Conservation (phyloP, 2,113 vertebrate genomes). For the Laticauda colubrina region DNA sequence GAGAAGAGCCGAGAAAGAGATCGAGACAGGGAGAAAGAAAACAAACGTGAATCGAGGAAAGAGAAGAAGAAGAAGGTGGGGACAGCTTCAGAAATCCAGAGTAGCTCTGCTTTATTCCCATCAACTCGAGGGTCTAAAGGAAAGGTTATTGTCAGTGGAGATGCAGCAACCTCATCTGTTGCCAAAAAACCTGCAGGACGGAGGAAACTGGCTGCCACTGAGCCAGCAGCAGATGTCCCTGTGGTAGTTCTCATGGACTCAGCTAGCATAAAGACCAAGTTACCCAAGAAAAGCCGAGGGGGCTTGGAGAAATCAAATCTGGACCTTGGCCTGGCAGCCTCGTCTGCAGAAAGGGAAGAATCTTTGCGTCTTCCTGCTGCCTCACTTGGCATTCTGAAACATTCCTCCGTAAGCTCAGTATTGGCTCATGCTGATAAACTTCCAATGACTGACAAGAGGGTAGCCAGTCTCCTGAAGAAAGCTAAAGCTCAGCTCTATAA, state of each 20-base stretch:
- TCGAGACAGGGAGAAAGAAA: constrained; percentile 88
- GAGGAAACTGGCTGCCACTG: constrained; percentile 77
- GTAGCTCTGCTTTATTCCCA: constrained; percentile 68
- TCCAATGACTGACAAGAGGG: constrained; percentile 88
- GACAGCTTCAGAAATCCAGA: constrained; percentile 73
- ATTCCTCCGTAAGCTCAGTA: constrained; percentile 86
- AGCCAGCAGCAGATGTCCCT: constrained; percentile 67
- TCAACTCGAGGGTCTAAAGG: constrained; percentile 72
- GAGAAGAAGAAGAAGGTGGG: constrained; percentile 83
- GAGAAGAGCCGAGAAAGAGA: constrained; percentile 85
- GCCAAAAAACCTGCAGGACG: constrained; percentile 75
- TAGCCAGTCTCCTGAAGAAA: constrained; percentile 90
- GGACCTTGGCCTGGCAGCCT: constrained; percentile 70
- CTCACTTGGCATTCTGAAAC: constrained; percentile 73
- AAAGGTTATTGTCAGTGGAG: constrained; percentile 64
- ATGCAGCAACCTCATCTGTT: constrained; percentile 65
- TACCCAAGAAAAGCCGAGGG: constrained; percentile 85
- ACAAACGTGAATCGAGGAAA: constrained; percentile 86
- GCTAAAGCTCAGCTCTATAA: constrained; percentile 94
- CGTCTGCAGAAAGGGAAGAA: constrained; percentile 75
- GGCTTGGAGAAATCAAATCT: constrained; percentile 71
- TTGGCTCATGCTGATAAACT: constrained; percentile 91
- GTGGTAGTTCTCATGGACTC: constrained; percentile 68
- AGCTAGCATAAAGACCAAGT: constrained; percentile 81
- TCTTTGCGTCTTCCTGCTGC: constrained; percentile 69